A percentile compares a stretch with the other conserved stretches of the same genome.
phyloP scores from a whole-genome alignment of 1,140 invertebrate species.

The Nymphalis io region DNA sequence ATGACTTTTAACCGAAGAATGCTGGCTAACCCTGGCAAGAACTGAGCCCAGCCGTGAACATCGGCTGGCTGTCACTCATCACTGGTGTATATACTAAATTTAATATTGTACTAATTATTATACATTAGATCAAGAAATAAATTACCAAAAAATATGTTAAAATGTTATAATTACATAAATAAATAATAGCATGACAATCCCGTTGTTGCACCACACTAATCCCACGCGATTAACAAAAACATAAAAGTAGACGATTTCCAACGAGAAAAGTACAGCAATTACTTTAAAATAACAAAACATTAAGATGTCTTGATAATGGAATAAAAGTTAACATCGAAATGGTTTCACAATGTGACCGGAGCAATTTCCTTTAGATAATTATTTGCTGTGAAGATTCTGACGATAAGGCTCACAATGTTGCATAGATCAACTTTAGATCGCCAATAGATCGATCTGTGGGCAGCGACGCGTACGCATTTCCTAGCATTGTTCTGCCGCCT shows the following conservation, averaged over 20 bases:
- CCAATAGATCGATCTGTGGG: constrained; percentile 34
- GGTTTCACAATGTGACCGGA: constrained; percentile 10
- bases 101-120: too few relatives aligned
- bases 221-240: neutral
- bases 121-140: too few relatives aligned
- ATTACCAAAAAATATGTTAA: too few relatives aligned
- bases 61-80: too few relatives aligned
- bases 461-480: constrained; percentile 35
- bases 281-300: neutral
- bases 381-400: constrained; percentile 32
- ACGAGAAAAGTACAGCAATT: neutral
- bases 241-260: neutral
- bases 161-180: too few relatives aligned
- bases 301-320: neutral
- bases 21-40: too few relatives aligned
- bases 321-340: constrained; percentile 7
- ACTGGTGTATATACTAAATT: too few relatives aligned
- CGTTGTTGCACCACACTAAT: neutral
- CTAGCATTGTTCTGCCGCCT: constrained; percentile 36
- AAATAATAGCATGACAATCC: too few relatives aligned
- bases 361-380: constrained; percentile 21
- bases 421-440: constrained; percentile 31
- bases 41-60: too few relatives aligned
- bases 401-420: constrained; percentile 27
- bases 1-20: too few relatives aligned